These are phyloP conservation scores for Archips xylosteana DNA, from an alignment of 2,888 invertebrate genomes.

Conservation along the genomic window DNA sequence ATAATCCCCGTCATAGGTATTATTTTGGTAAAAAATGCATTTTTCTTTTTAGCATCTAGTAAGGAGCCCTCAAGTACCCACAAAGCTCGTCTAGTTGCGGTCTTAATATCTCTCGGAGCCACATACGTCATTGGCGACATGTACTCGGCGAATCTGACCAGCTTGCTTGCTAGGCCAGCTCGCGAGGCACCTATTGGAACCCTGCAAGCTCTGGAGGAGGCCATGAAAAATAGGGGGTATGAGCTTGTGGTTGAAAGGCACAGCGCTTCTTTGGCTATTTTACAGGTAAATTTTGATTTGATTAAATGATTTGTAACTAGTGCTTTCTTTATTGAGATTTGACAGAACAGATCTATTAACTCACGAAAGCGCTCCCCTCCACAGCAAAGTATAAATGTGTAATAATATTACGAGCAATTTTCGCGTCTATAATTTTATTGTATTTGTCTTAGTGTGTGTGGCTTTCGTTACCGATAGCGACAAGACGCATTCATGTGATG, in stretches of 20 bases:
- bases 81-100: conserved; percentile 89
- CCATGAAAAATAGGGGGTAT: conserved; percentile 87
- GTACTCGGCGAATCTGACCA: conserved; percentile 92
- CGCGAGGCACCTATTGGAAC: conserved; percentile 89
- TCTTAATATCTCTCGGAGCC: conserved; percentile 89
- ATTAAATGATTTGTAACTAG: too few relatives aligned
- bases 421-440: too few relatives aligned
- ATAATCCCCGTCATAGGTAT: neutral
- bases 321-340: too few relatives aligned
- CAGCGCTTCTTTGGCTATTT: conserved; percentile 89
- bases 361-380: too few relatives aligned
- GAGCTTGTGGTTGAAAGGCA: conserved; percentile 90
- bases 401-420: too few relatives aligned
- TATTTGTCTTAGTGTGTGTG: too few relatives aligned
- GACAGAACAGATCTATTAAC: too few relatives aligned
- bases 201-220: conserved; percentile 87
- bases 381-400: too few relatives aligned
- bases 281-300: conserved; percentile 80
- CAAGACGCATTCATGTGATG: too few relatives aligned
- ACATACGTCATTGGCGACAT: conserved; percentile 92
- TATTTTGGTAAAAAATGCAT: neutral
- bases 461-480: too few relatives aligned
- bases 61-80: conserved; percentile 87
- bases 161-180: conserved; percentile 89
- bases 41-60: conserved; percentile 73